These are phyloP conservation scores for Zonotrichia leucophrys DNA, from an alignment of 2,113 vertebrate species.

Conservation along the genomic window DNA sequence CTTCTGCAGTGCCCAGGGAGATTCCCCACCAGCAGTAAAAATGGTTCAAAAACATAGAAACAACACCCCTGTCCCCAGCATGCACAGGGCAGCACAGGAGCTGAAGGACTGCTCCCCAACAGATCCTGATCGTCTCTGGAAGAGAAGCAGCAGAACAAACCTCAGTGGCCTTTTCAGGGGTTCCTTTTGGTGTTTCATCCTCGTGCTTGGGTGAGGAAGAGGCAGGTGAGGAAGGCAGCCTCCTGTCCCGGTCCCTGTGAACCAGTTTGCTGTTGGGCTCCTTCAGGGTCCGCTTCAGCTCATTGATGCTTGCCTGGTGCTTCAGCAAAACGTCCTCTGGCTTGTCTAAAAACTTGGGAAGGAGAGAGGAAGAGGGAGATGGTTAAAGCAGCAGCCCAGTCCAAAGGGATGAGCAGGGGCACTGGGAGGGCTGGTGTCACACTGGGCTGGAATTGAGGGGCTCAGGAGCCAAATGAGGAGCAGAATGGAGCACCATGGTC, in stretches of 20 bases:
- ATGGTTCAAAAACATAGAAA: neutral
- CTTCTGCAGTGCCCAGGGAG: neutral
- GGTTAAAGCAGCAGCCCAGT: neutral
- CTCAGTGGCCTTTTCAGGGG: slow-evolving; percentile 84
- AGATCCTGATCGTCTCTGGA: neutral
- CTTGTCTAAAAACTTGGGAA: slow-evolving; percentile 92
- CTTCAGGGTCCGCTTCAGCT: slow-evolving; percentile 92
- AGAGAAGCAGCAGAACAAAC: slow-evolving; percentile 64
- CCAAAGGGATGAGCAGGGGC: neutral
- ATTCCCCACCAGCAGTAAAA: neutral
- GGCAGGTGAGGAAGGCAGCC: slow-evolving; percentile 86
- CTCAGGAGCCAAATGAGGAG: neutral
- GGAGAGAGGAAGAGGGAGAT: neutral
- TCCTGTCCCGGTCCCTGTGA: slow-evolving; percentile 84
- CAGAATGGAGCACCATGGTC: neutral
- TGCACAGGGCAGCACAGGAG: accelerated
- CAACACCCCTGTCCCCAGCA: neutral
- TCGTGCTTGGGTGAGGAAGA: slow-evolving; percentile 80
- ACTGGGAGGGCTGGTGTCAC: neutral
- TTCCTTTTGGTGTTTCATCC: slow-evolving; percentile 77
- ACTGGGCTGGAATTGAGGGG: neutral
- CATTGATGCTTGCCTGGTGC: slow-evolving; percentile 99
- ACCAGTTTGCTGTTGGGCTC: slow-evolving; percentile 96
- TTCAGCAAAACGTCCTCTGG: slow-evolving; percentile 94
- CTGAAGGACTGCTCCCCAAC: neutral